Evolutionary conservation across 1,140 invertebrate species (phyloP).

Genomic region (Leptestheria dahalacensis): DNA sequence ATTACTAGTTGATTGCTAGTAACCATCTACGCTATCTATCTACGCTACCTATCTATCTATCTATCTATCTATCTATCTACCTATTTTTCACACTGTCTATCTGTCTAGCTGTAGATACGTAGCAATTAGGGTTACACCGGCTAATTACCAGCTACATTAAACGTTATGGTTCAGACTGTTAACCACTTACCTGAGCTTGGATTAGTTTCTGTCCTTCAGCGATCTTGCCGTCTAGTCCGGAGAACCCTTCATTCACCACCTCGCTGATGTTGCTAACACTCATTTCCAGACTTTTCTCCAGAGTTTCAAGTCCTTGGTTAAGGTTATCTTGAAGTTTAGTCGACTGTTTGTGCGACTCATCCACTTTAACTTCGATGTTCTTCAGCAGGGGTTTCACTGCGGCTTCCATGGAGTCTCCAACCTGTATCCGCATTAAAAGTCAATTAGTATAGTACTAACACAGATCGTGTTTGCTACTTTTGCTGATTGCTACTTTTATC

Average conservation of each 20-base stretch:
- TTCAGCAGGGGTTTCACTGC: background rate
- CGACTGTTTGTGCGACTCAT: background rate
- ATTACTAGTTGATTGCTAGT: background rate
- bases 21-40: no score
- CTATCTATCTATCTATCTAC: no score
- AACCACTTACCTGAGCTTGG: constrained; percentile 12
- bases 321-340: background rate
- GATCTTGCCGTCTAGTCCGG: background rate
- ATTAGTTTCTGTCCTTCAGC: constrained; percentile 10
- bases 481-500: no score
- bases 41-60: no score
- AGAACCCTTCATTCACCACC: background rate
- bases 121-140: no score
- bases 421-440: background rate
- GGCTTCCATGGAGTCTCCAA: background rate
- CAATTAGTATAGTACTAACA: background rate
- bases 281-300: background rate
- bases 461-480: no score
- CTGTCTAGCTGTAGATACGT: no score
- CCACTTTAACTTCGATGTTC: background rate
- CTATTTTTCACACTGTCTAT: no score
- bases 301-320: background rate
- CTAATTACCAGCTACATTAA: no score
- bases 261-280: background rate
- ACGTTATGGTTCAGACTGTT: no score